Evolutionary conservation across 1,140 invertebrate species (phyloP).

Genomic region (Tribolium castaneum): DNA sequence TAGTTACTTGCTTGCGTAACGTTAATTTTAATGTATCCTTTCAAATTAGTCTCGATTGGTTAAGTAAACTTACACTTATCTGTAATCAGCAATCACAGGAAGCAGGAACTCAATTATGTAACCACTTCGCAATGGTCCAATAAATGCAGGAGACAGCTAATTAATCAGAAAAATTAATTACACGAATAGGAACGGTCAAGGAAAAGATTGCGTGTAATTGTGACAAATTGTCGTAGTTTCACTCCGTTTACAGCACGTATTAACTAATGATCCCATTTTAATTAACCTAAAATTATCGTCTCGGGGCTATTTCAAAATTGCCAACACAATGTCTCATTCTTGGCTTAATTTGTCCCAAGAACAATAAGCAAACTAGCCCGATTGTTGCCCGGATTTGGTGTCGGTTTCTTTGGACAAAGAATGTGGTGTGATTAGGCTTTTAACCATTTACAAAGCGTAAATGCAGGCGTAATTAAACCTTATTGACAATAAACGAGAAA

Average conservation of each 20-base stretch:
- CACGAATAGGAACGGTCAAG: background rate
- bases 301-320: background rate
- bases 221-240: conserved; percentile 1
- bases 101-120: background rate
- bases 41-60: background rate
- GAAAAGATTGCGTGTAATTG: background rate
- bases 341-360: background rate
- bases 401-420: conserved; percentile 20
- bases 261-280: background rate
- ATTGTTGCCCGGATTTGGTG: conserved; percentile 4
- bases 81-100: conserved; percentile 6
- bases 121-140: background rate
- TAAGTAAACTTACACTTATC: background rate
- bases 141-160: conserved; percentile 15
- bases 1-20: background rate
- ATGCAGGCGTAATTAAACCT: conserved; percentile 9
- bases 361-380: background rate
- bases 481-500: conserved; percentile 28
- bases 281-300: background rate
- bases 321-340: background rate
- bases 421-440: conserved; percentile 11
- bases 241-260: background rate
- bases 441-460: background rate
- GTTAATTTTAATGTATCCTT: background rate
- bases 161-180: conserved; percentile 34